Evolutionary conservation across 2,113 vertebrate genomes (phyloP), one percentile per base, ranked within the genome.

Genomic region (Megalops atlanticus): DNA sequence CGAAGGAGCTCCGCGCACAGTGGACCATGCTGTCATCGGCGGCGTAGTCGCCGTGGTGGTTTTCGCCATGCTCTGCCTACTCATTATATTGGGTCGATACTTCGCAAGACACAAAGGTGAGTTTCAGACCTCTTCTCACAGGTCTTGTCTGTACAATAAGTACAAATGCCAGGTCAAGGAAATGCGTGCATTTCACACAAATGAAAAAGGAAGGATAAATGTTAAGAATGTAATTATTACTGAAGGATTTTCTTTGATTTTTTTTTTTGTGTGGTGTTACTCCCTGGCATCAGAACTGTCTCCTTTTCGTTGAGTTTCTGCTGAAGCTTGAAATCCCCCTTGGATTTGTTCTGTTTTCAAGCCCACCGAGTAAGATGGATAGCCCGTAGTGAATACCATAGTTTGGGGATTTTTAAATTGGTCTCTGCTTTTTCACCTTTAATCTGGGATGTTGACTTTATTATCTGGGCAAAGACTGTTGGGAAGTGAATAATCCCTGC

Each of bases 71-170:
- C 96, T 99, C 83, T 99, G 98, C 91, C 94, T 99, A 91, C 98
- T 99, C 91, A 99, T 99, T 88, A 93, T 99, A 83, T 89, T 99
- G 90, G 98, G 98, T 39, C 97, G 98, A 84, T 99, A 99, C 85
- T 99, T 99, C 84, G 98, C 98, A 84, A 97, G 98, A 94, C 98
- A 99, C 95, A 99, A 99, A 99, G 98, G 98, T 99, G 94, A 93
- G 89, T 80, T 2, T 35, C 14, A 12, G 35, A 24, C 24, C 11
- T 24, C 15, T 5, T 45, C 36, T 35, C 36, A 24, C 16, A 36
- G 31, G 5, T 8, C 33, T 35, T 31, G 31, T 31, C 33, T n/a
- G 27, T 14, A 11, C 14, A 1, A 11, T 70, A 35, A 36, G 10
- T 3, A 24, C 69, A 71, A 71, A 71, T 21, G 33, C 69, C 35